These are phyloP conservation scores for Sitophilus oryzae DNA, from an alignment of 1,140 invertebrate genomes.

Conservation along the genomic window DNA sequence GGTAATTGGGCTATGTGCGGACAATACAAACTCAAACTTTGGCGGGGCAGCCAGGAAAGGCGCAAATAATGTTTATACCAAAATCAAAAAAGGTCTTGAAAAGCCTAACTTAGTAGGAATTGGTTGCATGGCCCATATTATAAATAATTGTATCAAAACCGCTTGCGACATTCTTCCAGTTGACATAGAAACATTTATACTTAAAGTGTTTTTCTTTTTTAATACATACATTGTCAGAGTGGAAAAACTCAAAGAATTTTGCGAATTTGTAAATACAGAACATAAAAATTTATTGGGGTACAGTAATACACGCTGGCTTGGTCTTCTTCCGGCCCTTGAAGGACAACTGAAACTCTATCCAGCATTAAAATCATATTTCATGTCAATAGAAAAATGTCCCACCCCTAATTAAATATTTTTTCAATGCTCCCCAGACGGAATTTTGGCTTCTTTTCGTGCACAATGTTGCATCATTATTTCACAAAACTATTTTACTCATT, in stretches of 20 bases:
- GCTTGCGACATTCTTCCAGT: conserved; percentile 8
- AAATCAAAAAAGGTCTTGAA: conserved; percentile 5
- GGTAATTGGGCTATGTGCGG: conserved; percentile 34
- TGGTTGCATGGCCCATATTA: conserved; percentile 15
- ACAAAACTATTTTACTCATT: conserved; percentile 9
- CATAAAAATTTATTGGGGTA: conserved; percentile 25
- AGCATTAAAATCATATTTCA: conserved; percentile 29
- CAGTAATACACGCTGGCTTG: conserved; percentile 32
- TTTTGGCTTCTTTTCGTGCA: conserved; percentile 21
- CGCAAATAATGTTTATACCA: not conserved
- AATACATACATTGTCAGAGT: conserved; percentile 7
- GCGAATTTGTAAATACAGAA: conserved; percentile 27
- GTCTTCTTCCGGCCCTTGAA: conserved; percentile 29
- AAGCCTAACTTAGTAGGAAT: conserved; percentile 14
- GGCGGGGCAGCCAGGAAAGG: too few relatives aligned
- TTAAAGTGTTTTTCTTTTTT: conserved; percentile 15
- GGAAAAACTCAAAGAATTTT: conserved; percentile 26
- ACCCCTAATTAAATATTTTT: conserved; percentile 12
- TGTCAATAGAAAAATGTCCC: conserved; percentile 23
- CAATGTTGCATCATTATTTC: conserved; percentile 15
- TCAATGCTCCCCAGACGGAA: conserved; percentile 12
- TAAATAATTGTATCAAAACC: conserved; percentile 12
- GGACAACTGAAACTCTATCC: conserved; percentile 22
- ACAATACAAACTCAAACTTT: conserved; percentile 36
- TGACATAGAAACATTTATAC: conserved; percentile 11